A percentile compares a stretch with the other conserved stretches of the same genome.
These are phyloP conservation scores for Temnothorax unifasciatus DNA, from an alignment of 2,888 invertebrate genomes.

Conservation along the genomic window DNA sequence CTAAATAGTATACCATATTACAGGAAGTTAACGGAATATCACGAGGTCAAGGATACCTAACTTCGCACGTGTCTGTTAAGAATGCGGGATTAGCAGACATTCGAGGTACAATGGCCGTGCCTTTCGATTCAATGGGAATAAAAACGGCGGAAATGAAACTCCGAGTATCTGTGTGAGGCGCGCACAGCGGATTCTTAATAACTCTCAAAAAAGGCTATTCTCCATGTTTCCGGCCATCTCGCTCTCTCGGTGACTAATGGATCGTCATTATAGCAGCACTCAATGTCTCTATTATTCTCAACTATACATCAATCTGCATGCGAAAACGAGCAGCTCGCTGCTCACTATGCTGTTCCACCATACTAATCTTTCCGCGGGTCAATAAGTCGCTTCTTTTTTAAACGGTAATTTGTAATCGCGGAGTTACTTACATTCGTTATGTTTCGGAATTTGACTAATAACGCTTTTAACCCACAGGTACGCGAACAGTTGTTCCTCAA, in stretches of 20 bases:
- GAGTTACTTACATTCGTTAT: constrained; percentile 13
- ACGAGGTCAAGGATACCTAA: constrained; percentile 11
- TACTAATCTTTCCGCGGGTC: constrained; percentile 64
- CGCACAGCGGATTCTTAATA: constrained; percentile 21
- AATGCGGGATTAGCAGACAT: constrained; percentile 11
- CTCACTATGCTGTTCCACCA: constrained; percentile 21
- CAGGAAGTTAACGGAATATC: constrained; percentile 39
- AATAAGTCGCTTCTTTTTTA: constrained; percentile 61
- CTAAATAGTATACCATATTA: neutral
- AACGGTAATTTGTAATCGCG: constrained; percentile 23
- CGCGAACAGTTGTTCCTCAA: constrained; percentile 16
- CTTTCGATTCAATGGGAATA: constrained; percentile 2
- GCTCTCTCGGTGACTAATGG: constrained; percentile 40
- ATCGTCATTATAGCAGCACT: constrained; percentile 31
- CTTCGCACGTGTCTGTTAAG: constrained; percentile 28
- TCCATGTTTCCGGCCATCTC: constrained; percentile 36
- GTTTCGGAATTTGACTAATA: constrained; percentile 37
- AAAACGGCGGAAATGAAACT: constrained; percentile 47
- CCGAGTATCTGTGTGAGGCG: neutral
- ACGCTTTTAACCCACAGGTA: constrained; percentile 18
- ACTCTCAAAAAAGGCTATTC: constrained; percentile 30
- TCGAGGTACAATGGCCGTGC: constrained; percentile 20
- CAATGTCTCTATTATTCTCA: constrained; percentile 48
- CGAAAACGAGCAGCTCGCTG: constrained; percentile 19
- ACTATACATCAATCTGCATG: constrained; percentile 24